Base-by-base conservation (phyloP, 2,888 invertebrate species). In the Ichneumoninae sp. region DNA sequence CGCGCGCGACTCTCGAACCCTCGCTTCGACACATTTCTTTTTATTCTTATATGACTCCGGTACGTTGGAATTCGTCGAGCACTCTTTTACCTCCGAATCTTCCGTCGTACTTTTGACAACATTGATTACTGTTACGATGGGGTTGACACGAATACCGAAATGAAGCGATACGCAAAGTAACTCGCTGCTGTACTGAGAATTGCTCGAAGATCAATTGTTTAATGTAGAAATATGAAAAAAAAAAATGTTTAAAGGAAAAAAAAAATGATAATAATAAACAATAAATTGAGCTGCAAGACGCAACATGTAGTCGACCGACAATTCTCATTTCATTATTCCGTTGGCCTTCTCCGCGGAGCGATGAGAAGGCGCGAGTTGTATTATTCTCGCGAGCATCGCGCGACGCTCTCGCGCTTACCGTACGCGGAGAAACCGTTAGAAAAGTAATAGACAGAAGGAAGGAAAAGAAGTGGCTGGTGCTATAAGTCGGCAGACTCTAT, bases 381-480 rank as follows among this genome's bases (percentile, higher is more conserved):
- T 75, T 75, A 75, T 75, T 75, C 74, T 65, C 74, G 74, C 65
- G 74, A 52, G 26, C 62, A 47, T 62, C 65, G 65, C 74, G 50
- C 62, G 74, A 65, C 33, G 47, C 65, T 75, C 33, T 47, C 47
- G 22, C 62, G 33, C 62, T 65, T 65, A 22, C 74, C 65, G 74
- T 75, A 75, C 74, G 65, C 33, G 76, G 80, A 71, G 77, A 62
- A 79, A 84, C 88, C 88, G 88, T 88, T 88, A 88, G 86, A 85
- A 88, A 85, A 86, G 85, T 86, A 88, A 88, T 86, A 84, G 74
- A 75, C 65, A 75, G 62, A 65, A 75, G 62, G 74, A 75, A 75
- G 50, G 50, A 65, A 75, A 75, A 75, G 47, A 75, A 65, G 62
- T 65, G 26, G 74, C 62, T 33, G 33, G 50, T 33, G 47, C 33